Evolutionary conservation across 1,140 invertebrate species (phyloP).

Genomic region (Lordiphosa clarofinis): DNA sequence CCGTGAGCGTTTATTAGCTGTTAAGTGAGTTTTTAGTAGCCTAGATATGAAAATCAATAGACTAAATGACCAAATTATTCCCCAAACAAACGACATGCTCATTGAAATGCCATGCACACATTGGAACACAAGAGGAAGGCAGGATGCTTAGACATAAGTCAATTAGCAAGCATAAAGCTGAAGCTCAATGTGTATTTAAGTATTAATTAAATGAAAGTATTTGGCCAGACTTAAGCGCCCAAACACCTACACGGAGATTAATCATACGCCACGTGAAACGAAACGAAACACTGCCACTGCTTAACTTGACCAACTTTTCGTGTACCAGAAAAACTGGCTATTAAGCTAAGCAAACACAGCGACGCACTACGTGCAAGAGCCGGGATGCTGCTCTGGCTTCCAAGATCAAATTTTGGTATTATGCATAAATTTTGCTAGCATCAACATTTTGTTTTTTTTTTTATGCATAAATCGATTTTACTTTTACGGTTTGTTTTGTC

Average conservation of each 20-base stretch:
- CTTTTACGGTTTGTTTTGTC: slow-evolving; percentile 43
- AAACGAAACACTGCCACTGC: slow-evolving; percentile 8
- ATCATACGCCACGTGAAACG: slow-evolving; percentile 58
- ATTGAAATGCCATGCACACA: slow-evolving; percentile 66
- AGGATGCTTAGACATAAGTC: slow-evolving; percentile 49
- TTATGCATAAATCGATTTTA: slow-evolving; percentile 72
- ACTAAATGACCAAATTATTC: slow-evolving; percentile 71
- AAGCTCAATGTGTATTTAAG: slow-evolving; percentile 75
- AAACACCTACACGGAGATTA: slow-evolving; percentile 32
- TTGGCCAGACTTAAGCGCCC: slow-evolving; percentile 9
- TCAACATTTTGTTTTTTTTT: slow-evolving; percentile 25
- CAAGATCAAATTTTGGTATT: slow-evolving; percentile 58
- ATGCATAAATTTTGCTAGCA: slow-evolving; percentile 63
- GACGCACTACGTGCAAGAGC: slow-evolving; percentile 2
- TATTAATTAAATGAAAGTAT: slow-evolving; percentile 66
- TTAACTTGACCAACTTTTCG: slow-evolving; percentile 73
- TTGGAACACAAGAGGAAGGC: slow-evolving; percentile 12
- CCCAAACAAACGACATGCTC: slow-evolving; percentile 60
- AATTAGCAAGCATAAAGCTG: slow-evolving; percentile 56
- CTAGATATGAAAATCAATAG: slow-evolving; percentile 62
- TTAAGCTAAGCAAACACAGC: slow-evolving; percentile 59
- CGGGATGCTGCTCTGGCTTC: slow-evolving; percentile 27
- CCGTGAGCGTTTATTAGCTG: slow-evolving; percentile 75
- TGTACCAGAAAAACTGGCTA: slow-evolving; percentile 70
- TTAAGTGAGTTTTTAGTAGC: slow-evolving; percentile 59